These are phyloP conservation scores for Dinothrombium tinctorium DNA, from an alignment of 1,140 invertebrate genomes.

Conservation along the genomic window DNA sequence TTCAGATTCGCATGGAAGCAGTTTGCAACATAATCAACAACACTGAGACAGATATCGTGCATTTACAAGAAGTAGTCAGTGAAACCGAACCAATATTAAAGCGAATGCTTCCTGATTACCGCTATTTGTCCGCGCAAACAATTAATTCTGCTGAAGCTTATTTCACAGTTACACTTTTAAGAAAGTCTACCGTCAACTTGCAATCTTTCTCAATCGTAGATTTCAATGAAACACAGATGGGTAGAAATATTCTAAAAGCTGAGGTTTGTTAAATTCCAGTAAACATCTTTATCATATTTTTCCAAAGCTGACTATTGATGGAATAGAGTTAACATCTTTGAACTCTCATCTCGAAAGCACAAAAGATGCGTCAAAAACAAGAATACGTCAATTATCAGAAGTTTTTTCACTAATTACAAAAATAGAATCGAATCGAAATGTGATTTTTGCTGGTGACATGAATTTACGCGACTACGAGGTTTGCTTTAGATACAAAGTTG, in stretches of 20 bases:
- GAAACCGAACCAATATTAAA: conserved; percentile 16
- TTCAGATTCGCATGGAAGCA: conserved; percentile 27
- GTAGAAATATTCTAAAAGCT: conserved; percentile 26
- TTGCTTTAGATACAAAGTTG: neutral
- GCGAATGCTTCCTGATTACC: neutral
- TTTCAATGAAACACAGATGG: conserved; percentile 27
- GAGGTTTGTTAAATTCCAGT: conserved; percentile 17
- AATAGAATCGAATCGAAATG: conserved; percentile 19
- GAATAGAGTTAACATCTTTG: neutral
- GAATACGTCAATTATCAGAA: neutral
- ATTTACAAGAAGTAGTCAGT: conserved; percentile 35
- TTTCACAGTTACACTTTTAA: conserved; percentile 1
- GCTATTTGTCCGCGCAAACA: neutral
- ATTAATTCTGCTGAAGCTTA: neutral
- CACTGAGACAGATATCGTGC: conserved; percentile 32
- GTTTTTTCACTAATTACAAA: conserved; percentile 15
- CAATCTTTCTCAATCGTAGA: conserved; percentile 22
- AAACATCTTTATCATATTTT: neutral
- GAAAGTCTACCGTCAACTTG: conserved; percentile 20
- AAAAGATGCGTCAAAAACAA: neutral
- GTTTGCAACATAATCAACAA: conserved; percentile 27
- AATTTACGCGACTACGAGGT: conserved; percentile 35
- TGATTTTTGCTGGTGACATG: conserved; percentile 33
- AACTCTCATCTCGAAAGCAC: neutral
- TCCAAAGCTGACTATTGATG: neutral